Percentiles rank a stretch among this genome's conserved stretches.
phyloP scores from a whole-genome alignment of 2,888 invertebrate genomes.

The Abrostola triplasia region DNA sequence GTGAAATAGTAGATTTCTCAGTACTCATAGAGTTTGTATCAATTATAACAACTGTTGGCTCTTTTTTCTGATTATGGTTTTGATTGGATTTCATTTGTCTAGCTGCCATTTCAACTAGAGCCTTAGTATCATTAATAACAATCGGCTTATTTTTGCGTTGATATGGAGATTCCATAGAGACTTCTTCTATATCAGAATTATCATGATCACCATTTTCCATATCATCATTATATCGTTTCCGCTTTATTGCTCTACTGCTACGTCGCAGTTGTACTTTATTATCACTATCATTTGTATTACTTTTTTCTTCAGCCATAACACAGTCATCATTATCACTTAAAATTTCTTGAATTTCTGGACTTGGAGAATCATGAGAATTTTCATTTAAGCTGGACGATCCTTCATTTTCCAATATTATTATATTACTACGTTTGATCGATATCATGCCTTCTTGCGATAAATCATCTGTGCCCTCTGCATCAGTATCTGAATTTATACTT shows the following conservation, averaged over 20 bases:
- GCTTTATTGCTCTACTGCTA: conserved; percentile 81
- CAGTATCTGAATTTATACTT: conserved; percentile 79
- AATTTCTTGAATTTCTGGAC: conserved; percentile 79
- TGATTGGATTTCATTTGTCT: conserved; percentile 76
- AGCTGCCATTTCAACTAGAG: conserved; percentile 91
- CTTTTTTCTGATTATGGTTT: conserved; percentile 86
- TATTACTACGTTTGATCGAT: conserved; percentile 63
- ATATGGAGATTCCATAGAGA: conserved; percentile 88
- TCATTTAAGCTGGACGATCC: conserved; percentile 66
- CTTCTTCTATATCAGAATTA: conserved; percentile 90
- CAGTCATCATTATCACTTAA: conserved; percentile 85
- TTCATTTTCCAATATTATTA: conserved; percentile 68
- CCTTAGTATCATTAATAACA: conserved; percentile 92
- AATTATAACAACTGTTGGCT: conserved; percentile 93
- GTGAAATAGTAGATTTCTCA: conserved; percentile 87
- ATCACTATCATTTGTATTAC: conserved; percentile 54
- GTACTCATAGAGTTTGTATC: conserved; percentile 91
- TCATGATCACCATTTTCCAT: conserved; percentile 87
- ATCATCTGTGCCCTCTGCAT: conserved; percentile 68
- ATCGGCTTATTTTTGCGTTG: conserved; percentile 78
- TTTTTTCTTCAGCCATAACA: conserved; percentile 69
- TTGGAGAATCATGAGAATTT: conserved; percentile 59
- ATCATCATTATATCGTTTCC: conserved; percentile 88
- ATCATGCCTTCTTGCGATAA: conserved; percentile 63
- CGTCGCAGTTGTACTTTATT: conserved; percentile 68